Conservation (phyloP, 2,888 invertebrate genomes). For the Rotaria sp. region DNA sequence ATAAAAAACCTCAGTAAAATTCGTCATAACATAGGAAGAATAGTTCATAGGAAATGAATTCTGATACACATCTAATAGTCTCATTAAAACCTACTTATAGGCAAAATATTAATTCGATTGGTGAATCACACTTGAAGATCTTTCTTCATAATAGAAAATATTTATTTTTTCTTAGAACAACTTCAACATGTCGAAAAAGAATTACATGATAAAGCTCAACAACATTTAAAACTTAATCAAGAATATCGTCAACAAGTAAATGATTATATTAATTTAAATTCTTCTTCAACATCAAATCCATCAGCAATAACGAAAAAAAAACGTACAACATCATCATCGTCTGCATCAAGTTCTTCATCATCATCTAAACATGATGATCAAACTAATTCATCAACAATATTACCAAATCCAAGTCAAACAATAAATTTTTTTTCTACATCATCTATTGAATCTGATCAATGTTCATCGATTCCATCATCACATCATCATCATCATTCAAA, state of each 20-base stretch:
- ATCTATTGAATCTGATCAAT: constrained; percentile 65
- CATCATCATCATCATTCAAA: constrained; percentile 43
- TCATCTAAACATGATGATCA: neutral
- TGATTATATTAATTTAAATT: neutral
- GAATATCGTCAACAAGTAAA: neutral
- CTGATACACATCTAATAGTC: no score
- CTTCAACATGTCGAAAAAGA: neutral
- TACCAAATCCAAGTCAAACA: constrained; percentile 14
- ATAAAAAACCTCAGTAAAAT: no score
- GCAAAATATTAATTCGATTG: no score
- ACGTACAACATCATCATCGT: neutral
- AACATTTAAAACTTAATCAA: constrained; percentile 1
- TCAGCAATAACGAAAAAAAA: neutral
- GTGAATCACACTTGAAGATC: no score
- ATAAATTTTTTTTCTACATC: constrained; percentile 58
- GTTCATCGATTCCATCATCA: constrained; percentile 7
- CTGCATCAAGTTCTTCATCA: constrained; percentile 3
- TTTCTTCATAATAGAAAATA: no score
- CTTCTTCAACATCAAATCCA: neutral
- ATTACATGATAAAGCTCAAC: constrained; percentile 23
- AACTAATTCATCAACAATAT: neutral
- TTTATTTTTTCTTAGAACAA: neutral
- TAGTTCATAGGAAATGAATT: no score
- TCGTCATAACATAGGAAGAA: no score
- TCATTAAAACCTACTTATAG: no score